These are phyloP conservation scores for Mareca penelope DNA, from an alignment of 2,797 vertebrate genomes.

Conservation along the genomic window DNA sequence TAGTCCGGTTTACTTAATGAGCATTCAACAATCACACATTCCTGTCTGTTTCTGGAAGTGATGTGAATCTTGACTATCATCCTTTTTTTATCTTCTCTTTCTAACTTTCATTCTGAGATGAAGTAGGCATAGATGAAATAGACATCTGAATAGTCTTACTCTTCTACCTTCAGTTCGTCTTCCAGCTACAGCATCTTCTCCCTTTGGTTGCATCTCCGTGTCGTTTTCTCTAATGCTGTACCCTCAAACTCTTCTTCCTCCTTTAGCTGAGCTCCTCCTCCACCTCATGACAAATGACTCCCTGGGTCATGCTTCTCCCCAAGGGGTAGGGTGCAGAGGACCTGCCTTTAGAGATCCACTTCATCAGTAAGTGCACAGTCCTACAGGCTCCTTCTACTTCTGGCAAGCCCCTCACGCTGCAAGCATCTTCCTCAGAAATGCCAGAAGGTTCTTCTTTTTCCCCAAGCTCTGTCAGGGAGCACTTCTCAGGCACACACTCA, in stretches of 20 bases:
- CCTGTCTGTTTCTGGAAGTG: neutral
- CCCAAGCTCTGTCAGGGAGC: neutral
- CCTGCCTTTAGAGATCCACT: neutral
- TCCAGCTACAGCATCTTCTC: neutral
- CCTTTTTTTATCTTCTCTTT: neutral
- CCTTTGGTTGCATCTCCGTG: neutral
- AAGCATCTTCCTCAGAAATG: neutral
- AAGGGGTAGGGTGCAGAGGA: neutral
- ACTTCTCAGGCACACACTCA: neutral
- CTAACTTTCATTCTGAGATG: neutral
- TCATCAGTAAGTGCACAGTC: neutral
- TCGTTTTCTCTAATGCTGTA: neutral
- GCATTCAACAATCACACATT: neutral
- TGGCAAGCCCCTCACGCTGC: accelerated
- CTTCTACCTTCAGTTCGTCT: neutral
- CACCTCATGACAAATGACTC: neutral
- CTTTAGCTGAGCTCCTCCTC: accelerated
- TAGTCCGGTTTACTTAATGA: neutral
- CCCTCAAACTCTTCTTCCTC: neutral
- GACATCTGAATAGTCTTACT: neutral
- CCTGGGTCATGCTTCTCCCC: neutral
- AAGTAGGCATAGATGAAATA: neutral
- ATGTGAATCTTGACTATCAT: neutral
- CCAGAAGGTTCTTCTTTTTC: neutral
- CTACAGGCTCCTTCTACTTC: neutral